Evolutionary conservation across 1,140 invertebrate genomes (phyloP), one percentile per base, ranked within the genome.

Genomic region (Euwallacea fornicatus): DNA sequence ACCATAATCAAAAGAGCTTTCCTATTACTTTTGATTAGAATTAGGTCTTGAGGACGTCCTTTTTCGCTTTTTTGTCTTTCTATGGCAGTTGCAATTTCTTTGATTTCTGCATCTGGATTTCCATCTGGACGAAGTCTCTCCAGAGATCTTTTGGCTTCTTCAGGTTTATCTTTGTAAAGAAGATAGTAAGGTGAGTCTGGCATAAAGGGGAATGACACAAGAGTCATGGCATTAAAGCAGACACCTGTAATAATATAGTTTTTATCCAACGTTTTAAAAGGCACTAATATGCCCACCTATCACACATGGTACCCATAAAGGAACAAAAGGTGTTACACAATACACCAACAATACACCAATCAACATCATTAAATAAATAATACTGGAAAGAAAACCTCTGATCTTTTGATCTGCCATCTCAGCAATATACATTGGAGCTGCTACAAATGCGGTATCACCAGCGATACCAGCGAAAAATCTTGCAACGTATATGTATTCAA

Each of bases 401-500:
- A 80, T 76, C 70, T 78, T 78, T 56, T 79, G 75, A 69, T 80
- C 78, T 0, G 79, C 78, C 44, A 79, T 77, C 73, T 79, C 79
- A 11, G 79, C 78, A 9, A 79, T 78, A 54, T 80, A 80, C 77
- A 79, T 80, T 0, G 79, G 78, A 6, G 76, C 76, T 44, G 75
- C 72, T 41, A 80, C 77, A 59, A 79, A 80, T 9, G 73, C 77
- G 8, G 78, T 75, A 66, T 79, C 76, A 6, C 71, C 74, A 21
- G 74, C 75, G 41, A 79, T 54, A 9, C 79, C 79, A 42, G 76
- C 72, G 7, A 78, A 66, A 47, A 79, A 80, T 70, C 79, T 79
- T 0, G 88, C 89, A 2, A 84, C 55, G 69, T 85, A 87, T 54
- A 87, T 76, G 50, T 84, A 74, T 76, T 80, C 80, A 0, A 85